Base-by-base conservation (phyloP, 1,140 invertebrate genomes). In the Conus ventricosus region DNA sequence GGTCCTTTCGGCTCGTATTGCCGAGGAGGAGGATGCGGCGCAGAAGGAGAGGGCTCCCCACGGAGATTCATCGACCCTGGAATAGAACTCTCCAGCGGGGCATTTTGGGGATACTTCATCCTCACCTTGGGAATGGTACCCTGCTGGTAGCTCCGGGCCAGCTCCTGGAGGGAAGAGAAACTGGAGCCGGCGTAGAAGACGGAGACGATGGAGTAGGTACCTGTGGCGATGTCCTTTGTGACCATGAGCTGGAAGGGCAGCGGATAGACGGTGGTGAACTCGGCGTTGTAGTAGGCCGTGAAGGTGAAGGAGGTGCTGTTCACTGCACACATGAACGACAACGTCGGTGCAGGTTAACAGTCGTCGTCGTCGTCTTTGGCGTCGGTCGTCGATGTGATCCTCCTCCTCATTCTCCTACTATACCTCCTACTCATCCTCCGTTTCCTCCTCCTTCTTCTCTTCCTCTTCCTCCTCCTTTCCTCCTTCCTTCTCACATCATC, bases 151-250 rank as follows among this genome's bases (percentile, higher is more conserved):
- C 39, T 17, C 10, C 3, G 20, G 25, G 76, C 1, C 10, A 86
- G 54, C n/a, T 75, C 4, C 6, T 20, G 11, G 67, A 86, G 5
- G 25, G 75, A 86, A 15, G 75, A 76, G 85, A 86, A 86, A 39
- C 53, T 75, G 85, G 75, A 71, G 63, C 39, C 63, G 17, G 75
- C 63, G 85, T 54, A 86, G 85, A 53, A 75, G 67, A 86, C 53
- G 67, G 54, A 86, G 15, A 15, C 10, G 39, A 86, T n/a, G 54
- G 85, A 8, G 85, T 15, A 71, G 23, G 82, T 13, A 6, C 4
- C 11, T 1, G 54, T 63, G 20, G 54, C 20, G 54, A 8, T 3
- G 82, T 13, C 11, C 7, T 25, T n/a, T 55, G 82, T 63, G 55
- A 84, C 57, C 7, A 63, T 15, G 27, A 84, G 6, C 6, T 84